Conservation (phyloP, 2,888 invertebrate species). For the Ochlodes sylvanus region DNA sequence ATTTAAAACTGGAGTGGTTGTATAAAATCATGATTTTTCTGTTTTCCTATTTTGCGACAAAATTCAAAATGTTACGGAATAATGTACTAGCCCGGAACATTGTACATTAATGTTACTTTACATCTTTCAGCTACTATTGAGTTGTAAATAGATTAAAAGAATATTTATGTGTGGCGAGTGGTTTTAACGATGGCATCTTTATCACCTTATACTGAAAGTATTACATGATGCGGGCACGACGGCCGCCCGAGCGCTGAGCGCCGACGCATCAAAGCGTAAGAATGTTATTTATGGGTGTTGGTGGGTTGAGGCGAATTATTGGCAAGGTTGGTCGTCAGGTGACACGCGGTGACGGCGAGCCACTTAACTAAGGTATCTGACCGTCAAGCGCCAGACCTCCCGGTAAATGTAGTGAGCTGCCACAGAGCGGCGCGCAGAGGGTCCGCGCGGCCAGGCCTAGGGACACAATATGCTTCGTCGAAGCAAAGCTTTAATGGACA, state of each 20-base stretch:
- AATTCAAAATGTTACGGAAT: too few species aligned
- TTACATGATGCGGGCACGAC: too few species aligned
- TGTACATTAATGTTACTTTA: too few species aligned
- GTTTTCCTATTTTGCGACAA: too few species aligned
- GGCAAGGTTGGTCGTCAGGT: constrained; percentile 18
- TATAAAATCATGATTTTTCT: too few species aligned
- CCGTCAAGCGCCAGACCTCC: constrained; percentile 62
- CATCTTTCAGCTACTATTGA: neutral
- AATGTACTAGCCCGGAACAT: too few species aligned
- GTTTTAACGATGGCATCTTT: neutral
- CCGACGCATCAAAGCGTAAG: constrained; percentile 2
- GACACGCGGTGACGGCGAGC: constrained; percentile 31
- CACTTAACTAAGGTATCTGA: constrained; percentile 55
- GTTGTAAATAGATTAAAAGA: neutral
- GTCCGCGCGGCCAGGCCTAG: too few species aligned
- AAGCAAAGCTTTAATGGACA: too few species aligned
- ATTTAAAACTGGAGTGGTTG: too few species aligned
- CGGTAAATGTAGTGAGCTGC: constrained; percentile 51
- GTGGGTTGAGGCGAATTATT: constrained; percentile 29
- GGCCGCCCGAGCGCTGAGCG: neutral
- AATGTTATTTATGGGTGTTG: neutral
- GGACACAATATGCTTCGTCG: too few species aligned
- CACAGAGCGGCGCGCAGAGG: constrained; percentile 41
- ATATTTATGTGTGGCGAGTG: neutral
- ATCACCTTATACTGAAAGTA: neutral